Base-by-base conservation (phyloP, 1,140 invertebrate genomes). In the Heterodera schachtii region DNA sequence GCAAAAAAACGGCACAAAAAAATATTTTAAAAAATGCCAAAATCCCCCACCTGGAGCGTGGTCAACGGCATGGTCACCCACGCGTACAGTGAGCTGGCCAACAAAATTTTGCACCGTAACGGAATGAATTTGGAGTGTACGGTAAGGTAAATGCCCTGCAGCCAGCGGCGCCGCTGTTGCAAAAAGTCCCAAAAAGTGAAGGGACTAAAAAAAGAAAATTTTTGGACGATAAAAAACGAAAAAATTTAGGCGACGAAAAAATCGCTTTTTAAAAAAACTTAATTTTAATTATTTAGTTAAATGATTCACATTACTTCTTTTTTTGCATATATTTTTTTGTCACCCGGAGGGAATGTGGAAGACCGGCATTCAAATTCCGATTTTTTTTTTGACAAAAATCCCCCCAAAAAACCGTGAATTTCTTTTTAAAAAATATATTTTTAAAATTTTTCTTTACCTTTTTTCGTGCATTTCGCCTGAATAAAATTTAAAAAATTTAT, bases 141-240 rank as follows among this genome's bases (percentile, higher is more conserved):
- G 1, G 97, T 96, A 80, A 98, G 92, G 43, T 95, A 93, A 84
- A 98, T 98, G 86, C 96, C 97, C 91, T 97, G 95, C 73, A 98
- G 92, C 97, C 97, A 98, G 49, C 96, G 93, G 90, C 97, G 97
- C 78, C 96, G 92, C 90, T 98, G 96, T 90, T 97, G 95, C 66
- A 98, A 92, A 89, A 97, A 97, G 90, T 98, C 96, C 92, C 94
- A 94, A 2, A 97, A 90, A 1, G 95, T 95, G 88, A 98, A 98
- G 8, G 96, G 96, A 21, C 95, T 78, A 2, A 44, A 78, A 5
- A 11, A 13, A 1, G 31, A 43, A n/a, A 8, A 67, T 6, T 19
- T 64, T 3, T 64, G 52, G 44, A n/a, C 19, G 16, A 76, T n/a
- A 52, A 78, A 31, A 66, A 6, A 49, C 4, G 60, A 52, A 2